Conservation (phyloP, 2,113 vertebrate genomes). For the Budorcas taxicolor region DNA sequence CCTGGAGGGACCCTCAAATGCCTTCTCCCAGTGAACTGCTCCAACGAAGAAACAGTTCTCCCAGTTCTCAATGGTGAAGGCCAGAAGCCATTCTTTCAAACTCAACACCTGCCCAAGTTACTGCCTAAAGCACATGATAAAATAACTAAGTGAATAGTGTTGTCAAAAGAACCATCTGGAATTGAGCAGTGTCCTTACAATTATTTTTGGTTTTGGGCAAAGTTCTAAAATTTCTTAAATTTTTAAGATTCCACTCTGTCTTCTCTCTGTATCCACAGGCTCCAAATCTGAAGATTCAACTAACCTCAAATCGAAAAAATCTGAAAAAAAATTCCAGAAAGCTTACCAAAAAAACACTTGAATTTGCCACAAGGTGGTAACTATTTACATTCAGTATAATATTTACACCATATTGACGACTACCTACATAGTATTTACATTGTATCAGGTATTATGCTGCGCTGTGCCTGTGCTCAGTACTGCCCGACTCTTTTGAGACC, state of each 20-base stretch:
- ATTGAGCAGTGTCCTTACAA: not conserved
- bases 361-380: not conserved
- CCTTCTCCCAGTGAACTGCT: not conserved
- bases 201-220: not conserved
- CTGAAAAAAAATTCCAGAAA: not conserved
- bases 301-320: not conserved
- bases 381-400: not conserved
- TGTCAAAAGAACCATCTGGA: not conserved
- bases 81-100: not conserved
- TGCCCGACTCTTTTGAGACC: not conserved
- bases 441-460: not conserved
- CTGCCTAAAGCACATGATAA: not conserved
- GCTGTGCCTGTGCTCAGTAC: not conserved
- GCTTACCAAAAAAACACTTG: not conserved
- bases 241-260: not conserved
- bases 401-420: not conserved
- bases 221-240: conserved; percentile 1
- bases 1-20: not conserved
- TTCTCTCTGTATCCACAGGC: not conserved
- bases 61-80: not conserved
- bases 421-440: not conserved
- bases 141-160: not conserved
- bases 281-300: not conserved
- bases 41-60: not conserved
- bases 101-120: not conserved